Conservation (phyloP, 2,113 vertebrate genomes). For the Halichoerus grypus region DNA sequence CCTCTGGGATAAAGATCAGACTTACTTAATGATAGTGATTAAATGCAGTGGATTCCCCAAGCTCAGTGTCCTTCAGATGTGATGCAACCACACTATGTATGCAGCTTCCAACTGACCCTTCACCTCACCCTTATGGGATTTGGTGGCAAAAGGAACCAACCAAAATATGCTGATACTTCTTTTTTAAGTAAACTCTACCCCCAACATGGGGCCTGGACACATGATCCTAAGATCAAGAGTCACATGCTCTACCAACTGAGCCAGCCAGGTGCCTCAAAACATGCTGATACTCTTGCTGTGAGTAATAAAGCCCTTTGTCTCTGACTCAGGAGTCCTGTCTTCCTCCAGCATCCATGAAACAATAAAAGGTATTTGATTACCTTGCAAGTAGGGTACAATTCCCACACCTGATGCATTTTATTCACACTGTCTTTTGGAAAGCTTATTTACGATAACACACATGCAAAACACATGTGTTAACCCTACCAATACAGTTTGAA, state of each 20-base stretch:
- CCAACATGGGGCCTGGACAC: neutral
- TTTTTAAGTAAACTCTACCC: neutral
- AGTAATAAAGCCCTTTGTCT: conserved; percentile 8
- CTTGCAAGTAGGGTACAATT: neutral
- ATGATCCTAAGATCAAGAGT: neutral
- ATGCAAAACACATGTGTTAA: conserved; percentile 11
- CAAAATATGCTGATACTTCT: neutral
- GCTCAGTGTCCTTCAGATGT: neutral
- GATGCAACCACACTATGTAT: neutral
- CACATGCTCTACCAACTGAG: neutral
- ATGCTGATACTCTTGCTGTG: neutral
- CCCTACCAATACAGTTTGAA: neutral
- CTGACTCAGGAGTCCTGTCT: neutral
- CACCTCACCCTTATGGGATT: neutral
- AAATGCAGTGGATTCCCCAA: neutral
- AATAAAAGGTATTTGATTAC: conserved; percentile 22
- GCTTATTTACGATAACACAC: neutral
- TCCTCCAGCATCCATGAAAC: neutral
- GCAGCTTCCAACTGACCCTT: neutral
- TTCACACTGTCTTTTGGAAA: conserved; percentile 20
- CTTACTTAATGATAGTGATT: neutral
- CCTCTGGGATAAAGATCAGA: neutral
- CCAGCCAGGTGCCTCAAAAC: neutral
- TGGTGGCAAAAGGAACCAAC: neutral
- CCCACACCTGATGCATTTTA: conserved; percentile 7